Evolutionary conservation across 2,888 invertebrate species (phyloP), one percentile per base, ranked within the genome.

Genomic region (Agrenia bidenticulata): DNA sequence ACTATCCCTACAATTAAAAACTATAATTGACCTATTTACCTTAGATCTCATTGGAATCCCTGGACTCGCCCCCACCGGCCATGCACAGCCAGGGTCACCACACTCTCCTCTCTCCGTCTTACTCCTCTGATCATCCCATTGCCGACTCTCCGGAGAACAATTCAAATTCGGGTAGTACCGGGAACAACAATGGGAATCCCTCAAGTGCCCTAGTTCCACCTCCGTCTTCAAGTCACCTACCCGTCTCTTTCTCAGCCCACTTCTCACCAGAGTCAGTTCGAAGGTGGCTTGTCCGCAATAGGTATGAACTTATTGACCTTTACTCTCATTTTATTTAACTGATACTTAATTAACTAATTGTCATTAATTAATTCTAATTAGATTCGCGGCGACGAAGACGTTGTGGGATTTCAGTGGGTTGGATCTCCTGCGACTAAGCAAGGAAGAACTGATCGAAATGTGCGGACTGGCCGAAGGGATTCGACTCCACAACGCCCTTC

Each of bases 391-490:
- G 15, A 74, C 74, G 7, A 76, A 76, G 60, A 74, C 74, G 1
- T 55, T 76, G 15, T 76, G 76, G 76, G 76, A 76, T 79, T 95
- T 92, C 82, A 89, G 90, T 41, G 95, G 92, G 19, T 85, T 91
- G 21, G 96, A 97, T 81, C 85, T 97, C 78, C 83, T 96, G 75
- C 87, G 94, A 80, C 83, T 96, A 80, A 89, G 91, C 0, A 87
- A 94, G 51, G 93, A 94, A 70, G 96, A 97, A 81, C 84, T 96
- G 45, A 92, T 95, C 64, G 92, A 95, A 82, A 93, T 97, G 65
- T 95, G 94, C 80, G 95, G 95, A 0, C 83, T 94, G 67, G 90
- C 94, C 41, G 95, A 96, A 80, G 97, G 96, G 2, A 95, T 96
- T 65, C 86, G 96, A 74, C 85, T 96, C 67, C 94, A 88, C 82